Evolutionary conservation across 2,888 invertebrate genomes (phyloP).

Genomic region (Melitaea athalia): DNA sequence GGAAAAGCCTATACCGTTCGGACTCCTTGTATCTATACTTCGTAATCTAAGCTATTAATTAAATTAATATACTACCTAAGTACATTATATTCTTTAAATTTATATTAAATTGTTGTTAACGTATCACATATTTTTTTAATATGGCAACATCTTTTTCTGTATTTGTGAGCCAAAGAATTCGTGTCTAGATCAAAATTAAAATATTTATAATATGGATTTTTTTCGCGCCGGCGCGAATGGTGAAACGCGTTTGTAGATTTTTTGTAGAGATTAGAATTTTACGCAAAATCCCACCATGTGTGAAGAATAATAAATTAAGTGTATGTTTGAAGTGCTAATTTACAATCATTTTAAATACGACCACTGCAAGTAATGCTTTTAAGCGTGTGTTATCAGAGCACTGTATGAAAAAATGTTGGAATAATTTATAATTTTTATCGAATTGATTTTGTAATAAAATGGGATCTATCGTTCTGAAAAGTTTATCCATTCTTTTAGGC

Average conservation of each 20-base stretch:
- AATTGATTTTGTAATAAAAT: conserved; percentile 50
- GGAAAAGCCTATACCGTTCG: too few relatives aligned
- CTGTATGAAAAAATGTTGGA: conserved; percentile 7
- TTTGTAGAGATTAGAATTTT: conserved; percentile 16
- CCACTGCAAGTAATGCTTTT: conserved; percentile 15
- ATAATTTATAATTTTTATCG: background rate
- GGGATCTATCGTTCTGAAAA: conserved; percentile 91
- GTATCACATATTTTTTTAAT: conserved; percentile 4
- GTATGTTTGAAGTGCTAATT: conserved; percentile 3
- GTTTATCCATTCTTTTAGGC: conserved; percentile 94
- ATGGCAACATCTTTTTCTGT: conserved; percentile 20
- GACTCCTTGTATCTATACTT: too few relatives aligned
- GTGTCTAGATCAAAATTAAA: conserved; percentile 33
- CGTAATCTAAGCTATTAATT: too few relatives aligned
- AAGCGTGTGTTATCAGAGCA: conserved; percentile 4
- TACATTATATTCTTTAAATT: too few relatives aligned
- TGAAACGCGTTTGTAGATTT: conserved; percentile 24
- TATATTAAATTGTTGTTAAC: too few relatives aligned
- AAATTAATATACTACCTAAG: too few relatives aligned
- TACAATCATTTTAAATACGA: conserved; percentile 1
- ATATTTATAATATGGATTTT: conserved; percentile 66
- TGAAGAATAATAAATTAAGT: conserved; percentile 19
- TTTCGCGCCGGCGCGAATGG: conserved; percentile 80
- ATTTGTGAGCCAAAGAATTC: conserved; percentile 22
- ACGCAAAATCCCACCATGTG: conserved; percentile 20